Base-by-base conservation (phyloP, 2,888 invertebrate species). In the Stenotaenia linearis region DNA sequence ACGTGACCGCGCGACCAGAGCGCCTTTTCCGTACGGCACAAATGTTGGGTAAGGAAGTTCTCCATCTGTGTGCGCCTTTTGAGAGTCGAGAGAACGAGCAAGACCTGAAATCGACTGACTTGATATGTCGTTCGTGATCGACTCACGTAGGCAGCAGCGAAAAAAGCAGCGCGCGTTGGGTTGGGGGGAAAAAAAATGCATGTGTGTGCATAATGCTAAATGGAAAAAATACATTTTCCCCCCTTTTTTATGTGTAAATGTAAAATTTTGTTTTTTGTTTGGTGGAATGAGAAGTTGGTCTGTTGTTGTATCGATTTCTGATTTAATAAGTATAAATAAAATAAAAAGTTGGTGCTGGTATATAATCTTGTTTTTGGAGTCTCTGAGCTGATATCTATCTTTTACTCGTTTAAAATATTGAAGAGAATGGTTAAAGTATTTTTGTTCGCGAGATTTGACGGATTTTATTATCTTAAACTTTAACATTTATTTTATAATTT, bases 71-170 rank as follows among this genome's bases (percentile, higher is more conserved):
- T n/a, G 69, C 69, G n/a, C n/a, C n/a, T 28, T 69, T 69, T 69
- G 69, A 25, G 69, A 69, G 69, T 23, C 69, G 69, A 69, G 69
- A 25, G 69, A 69, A n/a, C 69, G 32, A 32, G 69, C 69, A 28
- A 69, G 69, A 69, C 69, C 69, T 69, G 69, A 23, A 69, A 69
- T 69, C 69, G 69, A 69, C 69, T 69, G 69, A 69, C 69, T 69
- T 69, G 69, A 69, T 69, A n/a, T 25, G 69, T 69, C 69, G 69
- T 69, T 69, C 69, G 69, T 69, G 69, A 69, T 69, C 69, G 69
- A 28, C 69, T 69, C 69, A 69, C 69, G 69, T 69, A 69, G 69
- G 69, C 69, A 28, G 69, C 25, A 28, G 25, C 15, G 25, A 69
- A 69, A 69, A 69, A 69, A 69, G 28, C 25, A 69, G 69, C 69